A percentile compares a stretch with the other conserved stretches of the same genome.
Conservation (phyloP, 2,797 vertebrate genomes). For the Aeoliscus strigatus region DNA sequence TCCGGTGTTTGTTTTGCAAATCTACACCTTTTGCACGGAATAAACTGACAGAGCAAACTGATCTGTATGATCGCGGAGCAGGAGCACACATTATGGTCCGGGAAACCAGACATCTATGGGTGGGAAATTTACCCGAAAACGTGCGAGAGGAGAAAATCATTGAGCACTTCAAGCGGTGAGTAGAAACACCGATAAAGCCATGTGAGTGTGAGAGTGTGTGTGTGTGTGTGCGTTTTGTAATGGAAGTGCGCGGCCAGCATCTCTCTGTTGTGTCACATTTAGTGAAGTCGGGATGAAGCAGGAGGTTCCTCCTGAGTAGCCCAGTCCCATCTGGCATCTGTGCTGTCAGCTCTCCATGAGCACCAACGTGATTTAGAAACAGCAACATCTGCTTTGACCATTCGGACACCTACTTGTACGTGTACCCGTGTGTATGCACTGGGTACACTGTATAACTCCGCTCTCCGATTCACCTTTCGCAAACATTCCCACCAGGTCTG, state of each 20-base stretch:
- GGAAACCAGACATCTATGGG: slow-evolving; percentile 99
- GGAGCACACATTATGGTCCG: slow-evolving; percentile 93
- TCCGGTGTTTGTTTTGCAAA: slow-evolving; percentile 52
- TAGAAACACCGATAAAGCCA: slow-evolving; percentile 41
- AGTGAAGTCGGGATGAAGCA: slow-evolving; percentile 59
- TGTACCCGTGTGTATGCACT: too few species aligned
- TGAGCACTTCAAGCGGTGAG: slow-evolving; percentile 99
- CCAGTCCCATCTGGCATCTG: slow-evolving; percentile 55
- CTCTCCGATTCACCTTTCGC: slow-evolving; percentile 1
- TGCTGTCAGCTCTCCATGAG: slow-evolving; percentile 56
- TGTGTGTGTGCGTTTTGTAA: slow-evolving; percentile 18
- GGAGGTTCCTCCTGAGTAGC: slow-evolving; percentile 57
- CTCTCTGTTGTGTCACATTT: slow-evolving; percentile 55
- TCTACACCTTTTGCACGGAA: slow-evolving; percentile 64
- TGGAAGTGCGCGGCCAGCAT: slow-evolving; percentile 50
- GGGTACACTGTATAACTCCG: slow-evolving; percentile 26
- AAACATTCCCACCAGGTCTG: slow-evolving; percentile 18
- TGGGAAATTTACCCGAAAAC: slow-evolving; percentile 99
- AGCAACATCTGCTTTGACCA: slow-evolving; percentile 34
- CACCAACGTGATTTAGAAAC: slow-evolving; percentile 17
- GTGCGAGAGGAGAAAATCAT: slow-evolving; percentile 98
- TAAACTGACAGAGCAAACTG: slow-evolving; percentile 64
- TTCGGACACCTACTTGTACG: slow-evolving; percentile 27
- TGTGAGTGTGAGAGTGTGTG: slow-evolving; percentile 1
- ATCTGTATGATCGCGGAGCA: slow-evolving; percentile 79